phyloP scores from a whole-genome alignment of 2,888 invertebrate species.

The Netelia melanura region DNA sequence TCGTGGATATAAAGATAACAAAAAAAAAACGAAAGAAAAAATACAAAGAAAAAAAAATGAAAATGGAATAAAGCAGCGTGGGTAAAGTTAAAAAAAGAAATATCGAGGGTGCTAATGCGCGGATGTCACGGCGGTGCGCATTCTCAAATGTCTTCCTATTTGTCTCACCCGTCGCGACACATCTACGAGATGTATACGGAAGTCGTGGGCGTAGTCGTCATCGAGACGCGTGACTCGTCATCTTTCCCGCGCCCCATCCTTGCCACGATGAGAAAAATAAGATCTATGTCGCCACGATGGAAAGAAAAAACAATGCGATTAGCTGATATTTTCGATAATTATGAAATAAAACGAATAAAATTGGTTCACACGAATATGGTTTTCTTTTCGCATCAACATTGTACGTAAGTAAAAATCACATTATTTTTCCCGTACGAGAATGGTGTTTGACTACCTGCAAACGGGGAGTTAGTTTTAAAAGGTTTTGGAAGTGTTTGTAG shows the following conservation, averaged over 20 bases:
- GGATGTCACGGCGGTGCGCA: constrained; percentile 21
- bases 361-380: too few relatives aligned
- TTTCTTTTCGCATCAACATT: not conserved
- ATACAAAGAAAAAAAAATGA: constrained; percentile 4
- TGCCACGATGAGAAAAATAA: not conserved
- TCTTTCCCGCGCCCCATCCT: not conserved
- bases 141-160: constrained; percentile 45
- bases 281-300: not conserved
- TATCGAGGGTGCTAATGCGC: constrained; percentile 40
- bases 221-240: constrained; percentile 40
- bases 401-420: not conserved
- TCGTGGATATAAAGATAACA: constrained; percentile 23
- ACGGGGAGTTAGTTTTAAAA: too few relatives aligned
- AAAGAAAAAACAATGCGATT: too few relatives aligned
- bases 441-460: too few relatives aligned
- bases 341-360: too few relatives aligned
- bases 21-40: constrained; percentile 1
- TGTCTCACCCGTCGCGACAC: constrained; percentile 28
- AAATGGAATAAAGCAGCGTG: constrained; percentile 34
- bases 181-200: constrained; percentile 1
- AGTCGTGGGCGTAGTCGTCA: constrained; percentile 19
- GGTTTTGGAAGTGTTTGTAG: too few relatives aligned
- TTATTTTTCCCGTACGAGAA: not conserved
- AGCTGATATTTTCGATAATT: too few relatives aligned
- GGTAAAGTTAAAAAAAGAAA: constrained; percentile 34